phyloP scores from a whole-genome alignment of 2,113 vertebrate genomes.

The Ginglymostoma cirratum region DNA sequence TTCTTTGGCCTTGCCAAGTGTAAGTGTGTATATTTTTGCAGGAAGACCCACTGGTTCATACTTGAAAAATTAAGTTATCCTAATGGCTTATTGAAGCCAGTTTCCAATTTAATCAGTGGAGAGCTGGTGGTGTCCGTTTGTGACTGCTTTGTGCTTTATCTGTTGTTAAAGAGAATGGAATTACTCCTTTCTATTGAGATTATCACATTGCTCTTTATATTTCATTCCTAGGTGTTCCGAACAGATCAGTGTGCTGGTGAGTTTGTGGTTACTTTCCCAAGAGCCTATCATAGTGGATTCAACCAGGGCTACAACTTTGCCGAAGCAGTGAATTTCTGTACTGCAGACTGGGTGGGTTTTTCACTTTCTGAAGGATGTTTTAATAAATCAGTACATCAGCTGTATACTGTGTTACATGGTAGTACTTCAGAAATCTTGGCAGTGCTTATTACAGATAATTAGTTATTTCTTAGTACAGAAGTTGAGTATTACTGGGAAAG shows the following conservation, averaged over 20 bases:
- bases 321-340: constrained; percentile 98
- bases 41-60: background rate
- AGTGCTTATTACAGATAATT: background rate
- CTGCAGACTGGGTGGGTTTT: constrained; percentile 88
- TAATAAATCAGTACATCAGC: background rate
- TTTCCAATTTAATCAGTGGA: background rate
- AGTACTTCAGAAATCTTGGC: background rate
- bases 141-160: background rate
- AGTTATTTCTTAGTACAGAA: background rate
- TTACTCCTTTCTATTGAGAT: background rate
- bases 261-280: constrained; percentile 95
- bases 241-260: constrained; percentile 98
- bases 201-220: background rate
- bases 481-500: no score
- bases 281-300: constrained; percentile 97
- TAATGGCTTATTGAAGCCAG: background rate
- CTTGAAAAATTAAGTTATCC: background rate
- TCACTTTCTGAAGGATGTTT: background rate
- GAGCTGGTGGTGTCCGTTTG: background rate
- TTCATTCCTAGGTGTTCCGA: constrained; percentile 75
- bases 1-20: background rate
- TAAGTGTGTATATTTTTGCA: background rate
- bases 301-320: constrained; percentile 99
- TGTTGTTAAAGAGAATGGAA: background rate
- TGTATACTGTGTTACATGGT: background rate